Percentiles rank a stretch among this genome's conserved stretches.
phyloP scores from a whole-genome alignment of 2,888 invertebrate species.

The Orthosia gracilis region DNA sequence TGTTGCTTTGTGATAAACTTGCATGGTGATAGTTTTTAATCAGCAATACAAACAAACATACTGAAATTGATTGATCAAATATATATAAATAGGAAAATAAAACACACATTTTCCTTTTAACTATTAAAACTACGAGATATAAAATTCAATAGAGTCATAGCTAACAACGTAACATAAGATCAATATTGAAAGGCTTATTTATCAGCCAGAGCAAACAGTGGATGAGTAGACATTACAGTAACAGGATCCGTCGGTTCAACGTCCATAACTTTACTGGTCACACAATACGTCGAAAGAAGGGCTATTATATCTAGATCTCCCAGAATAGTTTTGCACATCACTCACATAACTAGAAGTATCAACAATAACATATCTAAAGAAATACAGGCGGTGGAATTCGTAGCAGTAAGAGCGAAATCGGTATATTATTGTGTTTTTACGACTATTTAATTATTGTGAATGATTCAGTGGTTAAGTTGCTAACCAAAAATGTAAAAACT shows the following conservation, averaged over 20 bases:
- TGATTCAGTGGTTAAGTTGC: not conserved
- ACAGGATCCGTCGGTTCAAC: constrained; percentile 35
- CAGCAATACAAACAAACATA: not conserved
- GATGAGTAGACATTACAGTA: constrained; percentile 37
- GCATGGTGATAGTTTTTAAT: not conserved
- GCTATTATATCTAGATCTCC: constrained; percentile 14
- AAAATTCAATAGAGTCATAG: constrained; percentile 19
- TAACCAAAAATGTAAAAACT: not conserved
- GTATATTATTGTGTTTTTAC: not conserved
- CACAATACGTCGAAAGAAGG: constrained; percentile 26
- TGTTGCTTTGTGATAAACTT: constrained; percentile 19
- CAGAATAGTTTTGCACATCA: not conserved
- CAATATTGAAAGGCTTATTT: constrained; percentile 46
- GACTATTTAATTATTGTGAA: not conserved
- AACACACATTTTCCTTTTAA: not conserved
- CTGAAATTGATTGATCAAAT: not conserved
- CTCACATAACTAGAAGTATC: constrained; percentile 1
- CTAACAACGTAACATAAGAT: constrained; percentile 18
- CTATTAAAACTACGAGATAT: not conserved
- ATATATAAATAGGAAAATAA: constrained; percentile 15
- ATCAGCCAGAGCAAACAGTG: constrained; percentile 47
- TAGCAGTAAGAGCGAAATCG: not conserved
- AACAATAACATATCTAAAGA: not conserved
- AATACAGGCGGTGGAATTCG: not conserved
- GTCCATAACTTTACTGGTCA: constrained; percentile 43